Base-by-base conservation (phyloP, 2,797 vertebrate species). In the Melanotaenia maccullochi region DNA sequence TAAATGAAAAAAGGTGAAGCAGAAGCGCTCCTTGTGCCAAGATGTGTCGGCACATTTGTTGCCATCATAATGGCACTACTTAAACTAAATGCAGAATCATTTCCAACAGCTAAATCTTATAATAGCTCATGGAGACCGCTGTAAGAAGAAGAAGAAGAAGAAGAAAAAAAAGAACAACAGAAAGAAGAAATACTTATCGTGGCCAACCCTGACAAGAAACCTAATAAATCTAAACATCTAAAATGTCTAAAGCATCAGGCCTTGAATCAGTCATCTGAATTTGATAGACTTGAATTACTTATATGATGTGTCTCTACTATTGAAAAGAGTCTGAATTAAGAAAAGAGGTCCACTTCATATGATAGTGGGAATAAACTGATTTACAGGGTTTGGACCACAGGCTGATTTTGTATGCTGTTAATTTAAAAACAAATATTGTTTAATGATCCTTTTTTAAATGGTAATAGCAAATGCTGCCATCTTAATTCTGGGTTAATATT, bases 11-110 rank as follows among this genome's bases (percentile, higher is more conserved):
- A 85, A 89, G 80, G 85, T 81, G 40, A 51, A 5, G 80, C 59
- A 65, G 74, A 73, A 55, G 60, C 32, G 24, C 52, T 32, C 6
- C 0, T 67, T 0, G 65, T 84, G 87, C 90, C 90, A 91, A 89
- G 82, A 85, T 75, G 85, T 86, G 87, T 82, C 49, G 67, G 82
- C 86, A 87, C 81, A 89, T 91, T 87, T 84, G 77, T 73, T 79
- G 70, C 72, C 30, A 7, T 74, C 81, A 64, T 85, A 82, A 85
- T 57, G 77, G 75, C 73, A 63, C 70, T 68, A 54, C 79, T 85
- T 86, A 75, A 79, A 84, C 55, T 79, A 85, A 89, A 87, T 64
- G 83, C 81, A 77, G 56, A 84, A 85, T 84, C 75, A 82, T 76
- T 83, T 84, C 61, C 81, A 74, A 81, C 68, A 73, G 54, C 63